phyloP scores from a whole-genome alignment of 2,113 vertebrate species.

The Hymenochirus boettgeri region DNA sequence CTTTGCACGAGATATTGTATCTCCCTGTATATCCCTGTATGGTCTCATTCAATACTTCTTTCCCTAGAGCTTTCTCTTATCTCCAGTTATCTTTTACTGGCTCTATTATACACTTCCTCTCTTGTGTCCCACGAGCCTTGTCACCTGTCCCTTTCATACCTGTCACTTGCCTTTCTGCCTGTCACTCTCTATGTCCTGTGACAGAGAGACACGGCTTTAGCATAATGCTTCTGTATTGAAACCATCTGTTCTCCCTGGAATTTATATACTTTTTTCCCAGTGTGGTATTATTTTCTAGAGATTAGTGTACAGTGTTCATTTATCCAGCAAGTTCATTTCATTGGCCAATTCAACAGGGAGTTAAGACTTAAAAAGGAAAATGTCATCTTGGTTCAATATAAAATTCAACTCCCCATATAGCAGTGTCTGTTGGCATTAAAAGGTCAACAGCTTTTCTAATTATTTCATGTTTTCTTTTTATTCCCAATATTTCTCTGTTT shows the following conservation, averaged over 20 bases:
- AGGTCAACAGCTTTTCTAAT: slow-evolving; percentile 6
- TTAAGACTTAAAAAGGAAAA: slow-evolving; percentile 14
- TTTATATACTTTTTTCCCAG: slow-evolving; percentile 12
- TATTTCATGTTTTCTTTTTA: neutral
- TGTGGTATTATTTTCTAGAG: slow-evolving; percentile 23
- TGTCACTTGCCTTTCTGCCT: slow-evolving; percentile 27
- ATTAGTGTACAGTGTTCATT: slow-evolving; percentile 36
- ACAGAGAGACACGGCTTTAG: slow-evolving; percentile 27
- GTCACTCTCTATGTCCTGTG: slow-evolving; percentile 25
- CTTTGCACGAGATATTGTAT: too few species aligned
- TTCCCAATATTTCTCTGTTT: neutral
- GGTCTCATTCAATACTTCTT: too few species aligned
- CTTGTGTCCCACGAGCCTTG: slow-evolving; percentile 16
- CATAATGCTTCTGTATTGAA: slow-evolving; percentile 29
- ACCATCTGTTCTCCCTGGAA: slow-evolving; percentile 33
- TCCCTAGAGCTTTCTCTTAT: neutral
- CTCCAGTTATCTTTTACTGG: slow-evolving; percentile 2
- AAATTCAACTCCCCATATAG: slow-evolving; percentile 5
- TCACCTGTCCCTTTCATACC: slow-evolving; percentile 8
- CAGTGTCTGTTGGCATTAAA: slow-evolving; percentile 3
- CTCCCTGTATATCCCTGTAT: too few species aligned
- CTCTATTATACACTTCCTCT: neutral
- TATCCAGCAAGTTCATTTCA: slow-evolving; percentile 25
- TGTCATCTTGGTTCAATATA: neutral
- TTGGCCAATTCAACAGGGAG: slow-evolving; percentile 20